phyloP scores from a whole-genome alignment of 2,888 invertebrate species.

The Lithophane leautieri region DNA sequence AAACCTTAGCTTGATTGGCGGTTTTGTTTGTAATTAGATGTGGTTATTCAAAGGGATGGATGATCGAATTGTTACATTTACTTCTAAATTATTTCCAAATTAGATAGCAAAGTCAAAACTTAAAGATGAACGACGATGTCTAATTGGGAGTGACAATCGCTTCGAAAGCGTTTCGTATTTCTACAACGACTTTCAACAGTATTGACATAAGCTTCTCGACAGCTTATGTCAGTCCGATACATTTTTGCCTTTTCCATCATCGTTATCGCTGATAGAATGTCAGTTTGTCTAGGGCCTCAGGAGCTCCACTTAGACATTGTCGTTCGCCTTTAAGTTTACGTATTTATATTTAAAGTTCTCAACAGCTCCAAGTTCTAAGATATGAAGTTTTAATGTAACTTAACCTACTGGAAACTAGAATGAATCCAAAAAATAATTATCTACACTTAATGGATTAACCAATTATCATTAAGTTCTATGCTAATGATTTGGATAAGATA shows the following conservation, averaged over 20 bases:
- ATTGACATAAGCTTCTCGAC: too few species aligned
- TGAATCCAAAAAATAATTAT: background rate
- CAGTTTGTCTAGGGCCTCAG: too few species aligned
- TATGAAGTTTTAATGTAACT: background rate
- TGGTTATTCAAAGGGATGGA: background rate
- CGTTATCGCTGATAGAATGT: too few species aligned
- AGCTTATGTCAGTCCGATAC: too few species aligned
- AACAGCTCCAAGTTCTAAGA: background rate
- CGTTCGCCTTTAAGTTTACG: too few species aligned
- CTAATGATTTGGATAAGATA: background rate
- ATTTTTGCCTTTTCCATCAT: too few species aligned
- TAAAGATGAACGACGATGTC: background rate
- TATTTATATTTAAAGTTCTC: background rate
- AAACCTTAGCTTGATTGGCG: constrained; percentile 25
- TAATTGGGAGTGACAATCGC: background rate
- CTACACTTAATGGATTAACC: background rate
- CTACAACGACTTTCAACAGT: too few species aligned
- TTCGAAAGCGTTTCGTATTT: too few species aligned
- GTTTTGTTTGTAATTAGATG: constrained; percentile 28
- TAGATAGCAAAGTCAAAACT: background rate
- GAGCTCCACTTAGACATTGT: background rate
- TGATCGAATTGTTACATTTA: background rate
- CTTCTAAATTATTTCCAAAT: background rate
- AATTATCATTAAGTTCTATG: background rate
- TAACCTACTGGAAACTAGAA: background rate